These are phyloP conservation scores for Chiroxiphia lanceolata DNA, from an alignment of 2,797 vertebrate species.

Conservation along the genomic window DNA sequence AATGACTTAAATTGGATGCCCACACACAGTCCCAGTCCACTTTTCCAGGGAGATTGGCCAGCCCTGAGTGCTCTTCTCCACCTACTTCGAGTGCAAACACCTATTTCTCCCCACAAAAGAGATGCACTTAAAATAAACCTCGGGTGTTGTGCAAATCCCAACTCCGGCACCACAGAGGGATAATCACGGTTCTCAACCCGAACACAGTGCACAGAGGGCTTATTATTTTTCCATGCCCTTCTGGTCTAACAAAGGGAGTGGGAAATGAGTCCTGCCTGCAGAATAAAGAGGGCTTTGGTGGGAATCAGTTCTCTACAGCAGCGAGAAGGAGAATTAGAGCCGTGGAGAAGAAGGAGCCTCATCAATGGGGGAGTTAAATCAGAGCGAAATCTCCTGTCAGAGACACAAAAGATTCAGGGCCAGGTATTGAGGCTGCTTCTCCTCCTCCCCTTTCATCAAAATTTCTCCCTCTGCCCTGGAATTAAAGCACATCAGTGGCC, in stretches of 20 bases:
- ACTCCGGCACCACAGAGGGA: not conserved
- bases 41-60: not conserved
- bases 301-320: not conserved
- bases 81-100: not conserved
- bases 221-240: conserved; percentile 12
- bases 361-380: not conserved
- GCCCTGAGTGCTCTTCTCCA: not conserved
- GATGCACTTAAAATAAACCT: conserved; percentile 23
- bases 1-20: not conserved
- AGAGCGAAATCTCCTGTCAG: not conserved
- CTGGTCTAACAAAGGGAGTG: not conserved
- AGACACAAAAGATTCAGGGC: not conserved
- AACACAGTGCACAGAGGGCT: not conserved
- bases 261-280: conserved; percentile 1
- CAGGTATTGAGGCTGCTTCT: not conserved
- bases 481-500: not conserved
- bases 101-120: not conserved
- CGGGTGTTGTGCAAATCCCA: not conserved
- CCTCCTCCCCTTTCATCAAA: not conserved
- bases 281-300: not conserved
- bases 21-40: not conserved
- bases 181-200: not conserved
- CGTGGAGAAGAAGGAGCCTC: not conserved
- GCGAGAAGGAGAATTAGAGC: not conserved
- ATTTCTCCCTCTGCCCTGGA: not conserved